A percentile compares a stretch with the other conserved stretches of the same genome.
phyloP scores from a whole-genome alignment of 2,888 invertebrate genomes.

The Metopia argyrocephala region DNA sequence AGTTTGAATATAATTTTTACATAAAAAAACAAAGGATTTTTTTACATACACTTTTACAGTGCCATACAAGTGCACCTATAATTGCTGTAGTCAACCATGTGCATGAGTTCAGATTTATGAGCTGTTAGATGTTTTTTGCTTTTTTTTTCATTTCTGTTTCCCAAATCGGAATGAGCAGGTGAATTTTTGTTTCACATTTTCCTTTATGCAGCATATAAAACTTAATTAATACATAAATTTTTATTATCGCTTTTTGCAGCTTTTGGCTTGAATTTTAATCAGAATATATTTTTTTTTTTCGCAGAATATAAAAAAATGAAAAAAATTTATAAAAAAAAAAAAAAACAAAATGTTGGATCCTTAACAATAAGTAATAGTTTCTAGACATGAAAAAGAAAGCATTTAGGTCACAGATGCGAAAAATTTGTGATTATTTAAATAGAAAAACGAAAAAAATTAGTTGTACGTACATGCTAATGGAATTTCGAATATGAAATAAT shows the following conservation, averaged over 20 bases:
- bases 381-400: neutral
- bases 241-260: constrained; percentile 37
- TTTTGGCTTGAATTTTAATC: constrained; percentile 9
- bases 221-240: constrained; percentile 51
- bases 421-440: constrained; percentile 24
- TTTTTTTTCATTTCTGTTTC: constrained; percentile 5
- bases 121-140: neutral
- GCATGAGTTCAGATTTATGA: too few species aligned
- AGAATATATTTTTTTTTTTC: neutral
- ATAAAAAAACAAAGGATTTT: too few species aligned
- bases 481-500: too few species aligned
- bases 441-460: neutral
- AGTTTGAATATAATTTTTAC: too few species aligned
- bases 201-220: too few species aligned
- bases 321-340: neutral
- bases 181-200: too few species aligned
- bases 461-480: neutral
- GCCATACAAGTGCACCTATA: neutral
- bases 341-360: neutral
- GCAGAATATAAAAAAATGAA: neutral
- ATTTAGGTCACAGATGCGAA: constrained; percentile 51
- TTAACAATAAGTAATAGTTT: neutral
- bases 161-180: too few species aligned
- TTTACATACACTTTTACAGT: neutral
- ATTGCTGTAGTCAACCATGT: too few species aligned